Evolutionary conservation across 37 sponge, comb jelly and placozoan genomes (phyloP).

Genomic region (Halichondria panicea): DNA sequence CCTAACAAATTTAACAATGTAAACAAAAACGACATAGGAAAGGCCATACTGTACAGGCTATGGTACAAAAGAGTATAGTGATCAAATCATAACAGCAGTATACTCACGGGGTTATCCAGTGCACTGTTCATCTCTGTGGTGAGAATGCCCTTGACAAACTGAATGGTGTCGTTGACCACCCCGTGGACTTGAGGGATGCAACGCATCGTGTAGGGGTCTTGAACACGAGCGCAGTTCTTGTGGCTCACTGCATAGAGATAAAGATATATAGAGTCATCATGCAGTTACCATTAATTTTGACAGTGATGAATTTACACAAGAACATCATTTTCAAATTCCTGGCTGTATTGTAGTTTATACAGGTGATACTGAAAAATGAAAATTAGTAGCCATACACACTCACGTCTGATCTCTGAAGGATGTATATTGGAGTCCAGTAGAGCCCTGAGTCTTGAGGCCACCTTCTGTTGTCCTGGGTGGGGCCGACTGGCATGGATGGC

Average conservation of each 20-base stretch:
- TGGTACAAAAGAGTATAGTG: not conserved
- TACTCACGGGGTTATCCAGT: slow-evolving; percentile 90
- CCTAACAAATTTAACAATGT: too few species aligned
- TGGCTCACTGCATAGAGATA: slow-evolving; percentile 55
- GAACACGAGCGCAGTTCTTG: slow-evolving; percentile 73
- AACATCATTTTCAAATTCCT: too few species aligned
- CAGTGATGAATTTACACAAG: not conserved
- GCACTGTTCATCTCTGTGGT: slow-evolving; percentile 96
- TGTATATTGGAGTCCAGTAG: slow-evolving; percentile 81
- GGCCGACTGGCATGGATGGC: slow-evolving; percentile 80
- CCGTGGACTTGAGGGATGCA: slow-evolving; percentile 91
- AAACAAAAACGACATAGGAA: too few species aligned
- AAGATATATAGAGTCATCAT: not conserved
- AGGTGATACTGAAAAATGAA: too few species aligned
- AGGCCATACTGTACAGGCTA: not conserved
- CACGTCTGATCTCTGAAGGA: slow-evolving; percentile 86
- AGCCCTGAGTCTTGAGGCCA: slow-evolving; percentile 80
- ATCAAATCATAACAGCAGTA: not conserved
- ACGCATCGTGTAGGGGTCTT: slow-evolving; percentile 92
- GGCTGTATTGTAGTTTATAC: too few species aligned
- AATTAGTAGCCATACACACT: slow-evolving; percentile 15
- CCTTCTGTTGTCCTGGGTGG: slow-evolving; percentile 86
- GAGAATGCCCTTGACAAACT: slow-evolving; percentile 82
- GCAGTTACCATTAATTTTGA: not conserved
- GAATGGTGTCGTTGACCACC: slow-evolving; percentile 83